Percentiles rank a stretch among this genome's conserved stretches.
phyloP scores from a whole-genome alignment of 2,113 vertebrate genomes.

The Urocolius indicus region DNA sequence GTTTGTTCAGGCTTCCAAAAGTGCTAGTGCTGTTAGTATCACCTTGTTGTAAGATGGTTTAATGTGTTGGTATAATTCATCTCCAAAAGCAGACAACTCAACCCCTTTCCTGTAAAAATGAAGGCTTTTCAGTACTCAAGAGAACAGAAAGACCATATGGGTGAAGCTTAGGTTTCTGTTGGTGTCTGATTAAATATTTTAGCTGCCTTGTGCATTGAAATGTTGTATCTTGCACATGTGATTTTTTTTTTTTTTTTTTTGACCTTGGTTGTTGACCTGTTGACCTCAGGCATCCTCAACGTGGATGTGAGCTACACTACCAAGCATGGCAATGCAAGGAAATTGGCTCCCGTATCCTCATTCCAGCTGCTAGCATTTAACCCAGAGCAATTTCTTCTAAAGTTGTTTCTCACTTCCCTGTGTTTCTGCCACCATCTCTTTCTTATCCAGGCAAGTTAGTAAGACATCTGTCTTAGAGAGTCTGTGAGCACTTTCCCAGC shows the following conservation, averaged over 20 bases:
- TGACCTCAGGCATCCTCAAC: accelerated
- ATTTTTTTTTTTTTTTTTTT: not conserved
- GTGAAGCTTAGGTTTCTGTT: not conserved
- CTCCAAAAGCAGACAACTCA: not conserved
- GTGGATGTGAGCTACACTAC: not conserved
- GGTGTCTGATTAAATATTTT: not conserved
- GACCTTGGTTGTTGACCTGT: not conserved
- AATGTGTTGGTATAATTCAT: not conserved
- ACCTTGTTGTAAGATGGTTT: not conserved
- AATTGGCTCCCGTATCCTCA: not conserved
- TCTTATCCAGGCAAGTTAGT: not conserved
- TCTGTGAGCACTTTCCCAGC: not conserved
- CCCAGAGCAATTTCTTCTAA: not conserved
- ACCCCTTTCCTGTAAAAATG: not conserved
- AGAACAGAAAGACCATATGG: not conserved
- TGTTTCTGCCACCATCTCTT: not conserved
- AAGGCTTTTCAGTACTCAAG: not conserved
- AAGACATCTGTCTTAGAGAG: not conserved
- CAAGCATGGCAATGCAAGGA: not conserved
- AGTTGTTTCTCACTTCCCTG: not conserved
- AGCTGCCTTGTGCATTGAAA: not conserved
- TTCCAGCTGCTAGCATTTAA: not conserved
- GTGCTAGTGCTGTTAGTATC: not conserved
- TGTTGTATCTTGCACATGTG: not conserved
- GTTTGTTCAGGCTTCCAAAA: not conserved